These are phyloP conservation scores for Oophaga pumilio DNA, from an alignment of 2,113 vertebrate species.

Conservation along the genomic window DNA sequence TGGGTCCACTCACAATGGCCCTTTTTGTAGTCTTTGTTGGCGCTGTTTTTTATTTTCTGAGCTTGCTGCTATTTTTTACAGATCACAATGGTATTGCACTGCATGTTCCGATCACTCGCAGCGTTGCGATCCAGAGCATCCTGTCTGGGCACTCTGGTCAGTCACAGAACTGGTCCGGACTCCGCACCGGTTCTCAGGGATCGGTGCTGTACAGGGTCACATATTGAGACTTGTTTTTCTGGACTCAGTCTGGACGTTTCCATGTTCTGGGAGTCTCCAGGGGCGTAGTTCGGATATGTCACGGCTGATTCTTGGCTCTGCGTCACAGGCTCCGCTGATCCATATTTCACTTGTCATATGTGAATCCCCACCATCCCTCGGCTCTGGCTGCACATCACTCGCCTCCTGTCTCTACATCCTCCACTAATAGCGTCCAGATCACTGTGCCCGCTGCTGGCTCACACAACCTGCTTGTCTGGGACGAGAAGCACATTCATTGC, in stretches of 20 bases:
- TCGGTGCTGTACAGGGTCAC: no score
- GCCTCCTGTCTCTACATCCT: constrained; percentile 76
- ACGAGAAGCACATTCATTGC: constrained; percentile 72
- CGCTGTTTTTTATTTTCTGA: no score
- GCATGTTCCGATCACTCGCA: no score
- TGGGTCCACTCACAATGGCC: no score
- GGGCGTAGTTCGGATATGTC: constrained; percentile 77
- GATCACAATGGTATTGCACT: no score
- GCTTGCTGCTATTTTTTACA: no score
- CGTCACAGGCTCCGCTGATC: constrained; percentile 76
- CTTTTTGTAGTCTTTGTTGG: no score
- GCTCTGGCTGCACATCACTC: constrained; percentile 88
- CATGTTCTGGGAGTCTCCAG: constrained; percentile 55
- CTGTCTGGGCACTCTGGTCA: no score
- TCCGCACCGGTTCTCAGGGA: no score
- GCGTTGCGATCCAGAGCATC: no score
- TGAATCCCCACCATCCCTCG: constrained; percentile 78
- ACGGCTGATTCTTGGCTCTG: constrained; percentile 78
- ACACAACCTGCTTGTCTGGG: constrained; percentile 84
- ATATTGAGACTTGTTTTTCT: background rate
- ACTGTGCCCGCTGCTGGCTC: constrained; percentile 83
- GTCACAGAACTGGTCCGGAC: no score
- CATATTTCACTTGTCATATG: constrained; percentile 78
- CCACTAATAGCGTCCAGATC: constrained; percentile 82
- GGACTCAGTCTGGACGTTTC: no score